Percentiles rank a stretch among this genome's conserved stretches.
phyloP scores from a whole-genome alignment of 2,888 invertebrate genomes.

The Ophion slaviceki region DNA sequence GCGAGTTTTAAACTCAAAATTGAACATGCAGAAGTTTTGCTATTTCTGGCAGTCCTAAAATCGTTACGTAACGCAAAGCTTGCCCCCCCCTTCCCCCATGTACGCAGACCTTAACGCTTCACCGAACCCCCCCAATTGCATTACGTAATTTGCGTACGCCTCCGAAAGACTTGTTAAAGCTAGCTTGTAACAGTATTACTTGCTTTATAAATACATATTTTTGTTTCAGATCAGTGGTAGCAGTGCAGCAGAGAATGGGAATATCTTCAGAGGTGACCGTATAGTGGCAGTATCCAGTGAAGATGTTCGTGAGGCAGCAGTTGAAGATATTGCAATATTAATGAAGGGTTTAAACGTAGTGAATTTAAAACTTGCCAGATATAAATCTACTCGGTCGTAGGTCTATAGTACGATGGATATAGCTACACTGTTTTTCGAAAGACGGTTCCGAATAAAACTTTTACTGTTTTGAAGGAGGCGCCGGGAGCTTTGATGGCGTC shows the following conservation, averaged over 20 bases:
- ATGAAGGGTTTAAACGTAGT: constrained; percentile 94
- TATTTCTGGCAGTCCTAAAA: too few species aligned
- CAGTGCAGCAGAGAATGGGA: constrained; percentile 93
- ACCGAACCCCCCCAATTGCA: too few species aligned
- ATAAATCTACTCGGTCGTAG: constrained; percentile 87
- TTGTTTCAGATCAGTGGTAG: constrained; percentile 85
- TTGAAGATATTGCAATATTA: constrained; percentile 94
- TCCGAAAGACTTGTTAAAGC: neutral
- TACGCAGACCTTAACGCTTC: too few species aligned
- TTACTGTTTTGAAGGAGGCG: neutral
- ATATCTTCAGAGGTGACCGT: constrained; percentile 96
- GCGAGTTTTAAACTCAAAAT: too few species aligned
- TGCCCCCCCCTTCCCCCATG: too few species aligned
- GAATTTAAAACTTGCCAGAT: constrained; percentile 92
- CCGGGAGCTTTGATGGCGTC: neutral
- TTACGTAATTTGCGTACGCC: too few species aligned
- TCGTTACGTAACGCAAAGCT: too few species aligned
- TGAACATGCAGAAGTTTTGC: too few species aligned
- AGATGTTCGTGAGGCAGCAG: constrained; percentile 90
- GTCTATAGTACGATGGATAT: neutral
- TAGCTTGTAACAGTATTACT: neutral
- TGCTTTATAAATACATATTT: neutral
- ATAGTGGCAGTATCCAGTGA: constrained; percentile 95
- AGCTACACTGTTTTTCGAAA: neutral
- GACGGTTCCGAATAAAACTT: neutral